Evolutionary conservation across 2,113 vertebrate genomes (phyloP).

Genomic region (Prunella fulvescens): DNA sequence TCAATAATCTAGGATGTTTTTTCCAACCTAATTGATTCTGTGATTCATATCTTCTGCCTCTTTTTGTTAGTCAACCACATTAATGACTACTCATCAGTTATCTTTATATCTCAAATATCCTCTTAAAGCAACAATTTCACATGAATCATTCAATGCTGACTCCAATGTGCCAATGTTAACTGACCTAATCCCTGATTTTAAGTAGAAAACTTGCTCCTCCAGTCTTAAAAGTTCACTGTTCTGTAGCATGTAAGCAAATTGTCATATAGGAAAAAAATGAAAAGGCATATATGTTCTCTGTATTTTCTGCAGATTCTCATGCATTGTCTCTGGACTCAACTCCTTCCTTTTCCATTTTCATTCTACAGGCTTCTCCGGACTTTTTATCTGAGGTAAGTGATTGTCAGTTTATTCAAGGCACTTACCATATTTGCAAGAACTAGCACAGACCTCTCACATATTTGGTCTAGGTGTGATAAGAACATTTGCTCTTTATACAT

Average conservation of each 20-base stretch:
- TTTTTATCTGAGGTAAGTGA: slow-evolving; percentile 29
- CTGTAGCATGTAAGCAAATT: neutral
- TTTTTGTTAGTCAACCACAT: neutral
- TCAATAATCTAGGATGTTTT: rapidly evolving
- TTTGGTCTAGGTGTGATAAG: slow-evolving; percentile 46
- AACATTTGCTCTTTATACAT: slow-evolving; percentile 29
- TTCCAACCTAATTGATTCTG: neutral
- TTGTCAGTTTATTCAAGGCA: slow-evolving; percentile 30
- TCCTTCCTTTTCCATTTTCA: neutral
- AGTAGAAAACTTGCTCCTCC: neutral
- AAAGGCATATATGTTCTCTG: neutral
- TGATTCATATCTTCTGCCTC: neutral
- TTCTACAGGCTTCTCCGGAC: neutral
- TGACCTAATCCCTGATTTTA: neutral
- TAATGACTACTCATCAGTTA: neutral
- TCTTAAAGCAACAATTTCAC: neutral
- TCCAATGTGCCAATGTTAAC: neutral
- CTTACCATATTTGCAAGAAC: slow-evolving; percentile 40
- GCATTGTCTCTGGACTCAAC: neutral
- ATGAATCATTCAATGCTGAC: neutral
- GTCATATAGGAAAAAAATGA: neutral
- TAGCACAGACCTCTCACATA: slow-evolving; percentile 13
- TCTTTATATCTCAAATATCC: neutral
- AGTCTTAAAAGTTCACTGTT: neutral
- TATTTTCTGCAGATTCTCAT: neutral